A percentile compares a stretch with the other conserved stretches of the same genome.
phyloP scores from a whole-genome alignment of 1,140 invertebrate genomes.

The Eufriesea mexicana region DNA sequence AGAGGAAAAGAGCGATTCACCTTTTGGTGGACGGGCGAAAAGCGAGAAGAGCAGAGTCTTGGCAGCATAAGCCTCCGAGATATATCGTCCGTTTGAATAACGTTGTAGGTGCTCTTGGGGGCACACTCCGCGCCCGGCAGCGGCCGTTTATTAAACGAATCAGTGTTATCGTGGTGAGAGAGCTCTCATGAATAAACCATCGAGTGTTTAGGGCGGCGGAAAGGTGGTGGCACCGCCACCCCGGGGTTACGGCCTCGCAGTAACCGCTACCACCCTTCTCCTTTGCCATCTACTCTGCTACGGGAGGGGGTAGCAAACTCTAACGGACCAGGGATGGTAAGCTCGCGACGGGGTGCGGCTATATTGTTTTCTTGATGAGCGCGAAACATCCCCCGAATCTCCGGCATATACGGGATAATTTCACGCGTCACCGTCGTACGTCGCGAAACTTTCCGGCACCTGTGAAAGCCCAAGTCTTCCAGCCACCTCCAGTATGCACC shows the following conservation, averaged over 20 bases:
- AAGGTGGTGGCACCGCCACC: slow-evolving; percentile 61
- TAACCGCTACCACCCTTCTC: slow-evolving; percentile 59
- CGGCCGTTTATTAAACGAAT: slow-evolving; percentile 81
- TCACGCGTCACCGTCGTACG: slow-evolving; percentile 46
- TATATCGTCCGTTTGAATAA: slow-evolving; percentile 80
- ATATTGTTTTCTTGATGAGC: slow-evolving; percentile 82
- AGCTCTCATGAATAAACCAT: slow-evolving; percentile 82
- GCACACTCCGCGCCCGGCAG: slow-evolving; percentile 55
- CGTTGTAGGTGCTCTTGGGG: slow-evolving; percentile 65
- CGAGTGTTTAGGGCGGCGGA: slow-evolving; percentile 76
- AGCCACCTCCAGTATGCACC: background rate
- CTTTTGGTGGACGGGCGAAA: slow-evolving; percentile 31
- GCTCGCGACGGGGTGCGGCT: slow-evolving; percentile 77
- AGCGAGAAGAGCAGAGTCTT: slow-evolving; percentile 66
- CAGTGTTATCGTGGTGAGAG: slow-evolving; percentile 80
- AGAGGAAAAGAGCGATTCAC: slow-evolving; percentile 43
- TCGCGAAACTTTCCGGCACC: slow-evolving; percentile 23
- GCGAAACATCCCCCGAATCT: slow-evolving; percentile 71
- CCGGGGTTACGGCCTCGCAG: slow-evolving; percentile 66
- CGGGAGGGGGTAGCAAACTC: slow-evolving; percentile 47
- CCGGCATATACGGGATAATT: slow-evolving; percentile 62
- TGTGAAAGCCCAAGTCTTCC: background rate
- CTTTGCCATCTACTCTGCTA: background rate
- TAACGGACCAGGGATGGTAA: slow-evolving; percentile 66
- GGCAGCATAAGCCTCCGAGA: slow-evolving; percentile 77